Base-by-base conservation (phyloP, 2,113 vertebrate species). In the Paralichthys olivaceus region DNA sequence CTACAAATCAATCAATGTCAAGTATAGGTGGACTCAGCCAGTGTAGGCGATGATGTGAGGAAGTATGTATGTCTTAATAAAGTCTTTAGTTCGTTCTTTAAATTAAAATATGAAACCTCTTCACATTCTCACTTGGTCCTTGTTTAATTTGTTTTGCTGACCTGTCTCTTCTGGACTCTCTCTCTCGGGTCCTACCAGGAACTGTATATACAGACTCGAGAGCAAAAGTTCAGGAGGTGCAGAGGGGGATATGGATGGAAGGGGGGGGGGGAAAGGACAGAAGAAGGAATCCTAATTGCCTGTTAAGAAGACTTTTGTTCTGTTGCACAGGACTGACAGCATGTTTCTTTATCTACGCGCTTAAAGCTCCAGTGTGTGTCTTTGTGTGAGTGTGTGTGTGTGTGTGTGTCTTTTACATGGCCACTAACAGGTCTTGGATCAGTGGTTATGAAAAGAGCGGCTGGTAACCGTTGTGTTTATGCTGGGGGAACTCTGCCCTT, bases 361-460 rank as follows among this genome's bases (percentile, higher is more conserved):
- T 86, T 29, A 88, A 85, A 77, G 63, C 13, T 85, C 71, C 77
- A 63, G 49, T 26, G 26, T 81, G 75, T 69, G 43, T 51, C 20
- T 37, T 32, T 67, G 60, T 65, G 55, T 73, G 69, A 58, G 60
- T 32, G 62, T 69, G 59, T 72, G 72, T 74, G 45, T 78, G 80
- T 69, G 56, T 79, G 70, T 32, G 57, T 25, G 78, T 66, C 15
- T 79, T 81, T 69, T 77, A 81, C 59, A 65, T 57, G 72, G 72
- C 49, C 75, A 9, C 87, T 88, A 88, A 89, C 90, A 84, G 86
- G 88, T 84, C 80, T 85, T 81, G 87, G 87, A 90, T 91, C 89
- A 87, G 47, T 85, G 89, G 34, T 71, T 78, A 63, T 89, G 81
- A 91, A 93, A 89, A 67, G 87, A 89, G 62, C 40, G 72, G 56